Evolutionary conservation across 2,797 vertebrate genomes (phyloP), one percentile per base, ranked within the genome.

Genomic region (Alcedo atthis): DNA sequence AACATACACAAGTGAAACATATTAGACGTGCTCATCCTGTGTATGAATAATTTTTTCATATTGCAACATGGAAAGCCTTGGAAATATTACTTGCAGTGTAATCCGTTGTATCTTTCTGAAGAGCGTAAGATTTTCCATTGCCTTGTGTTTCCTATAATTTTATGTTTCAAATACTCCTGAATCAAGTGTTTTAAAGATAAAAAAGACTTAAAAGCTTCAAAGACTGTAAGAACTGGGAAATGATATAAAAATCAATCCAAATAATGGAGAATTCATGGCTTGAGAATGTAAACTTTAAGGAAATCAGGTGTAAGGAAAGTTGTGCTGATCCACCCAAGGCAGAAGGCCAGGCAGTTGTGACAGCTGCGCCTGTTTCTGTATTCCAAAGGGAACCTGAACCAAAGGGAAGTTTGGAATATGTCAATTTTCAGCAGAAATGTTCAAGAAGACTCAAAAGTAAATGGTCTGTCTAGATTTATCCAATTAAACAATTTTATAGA

Each of bases 401-500:
- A 61, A 75, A 86, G 12, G 7, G 24, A 85, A 86, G 28, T 87
- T 68, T 75, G 59, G 19, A 77, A 4, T 33, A 35, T 1, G 1
- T 24, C 42, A 43, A 10, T 91, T 96, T 90, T 63, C 67, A 58
- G 30, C 35, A 48, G 61, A 85, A 82, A 77, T 61, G 21, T 43
- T 82, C 32, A 80, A 77, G 59, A 70, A 25, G 25, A 54, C n/a
- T 84, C 68, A 68, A 82, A 94, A 90, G 9, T 45, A 81, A 88
- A 80, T 80, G 18, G 37, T 84, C 57, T 83, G 54, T 66, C 73
- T 80, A 86, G 64, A 70, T 88, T 93, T 91, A 91, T 54, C 49
- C 32, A 62, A 87, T 49, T 71, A 94, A 94, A 95, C 54, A 91
- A 10, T 37, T 91, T 71, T 89, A 89, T 20, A 43, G 78, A 80